phyloP scores from a whole-genome alignment of 2,113 vertebrate genomes.

The Pantherophis guttatus region DNA sequence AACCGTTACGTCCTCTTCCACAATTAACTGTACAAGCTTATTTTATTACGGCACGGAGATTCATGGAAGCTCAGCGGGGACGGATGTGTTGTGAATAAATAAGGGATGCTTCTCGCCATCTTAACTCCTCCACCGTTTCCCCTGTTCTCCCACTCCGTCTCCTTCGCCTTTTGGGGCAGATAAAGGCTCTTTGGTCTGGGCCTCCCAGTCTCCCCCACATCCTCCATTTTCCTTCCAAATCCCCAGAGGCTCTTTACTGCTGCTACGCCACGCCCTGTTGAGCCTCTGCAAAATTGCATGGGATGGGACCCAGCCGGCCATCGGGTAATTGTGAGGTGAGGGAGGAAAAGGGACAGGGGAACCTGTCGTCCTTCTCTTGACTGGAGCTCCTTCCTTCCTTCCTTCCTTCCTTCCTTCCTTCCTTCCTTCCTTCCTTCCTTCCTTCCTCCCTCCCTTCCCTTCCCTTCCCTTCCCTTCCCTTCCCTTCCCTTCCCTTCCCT shows the following conservation, averaged over 20 bases:
- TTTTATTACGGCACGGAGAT: too few relatives aligned
- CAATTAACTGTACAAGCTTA: too few relatives aligned
- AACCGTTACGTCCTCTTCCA: too few relatives aligned
- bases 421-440: too few relatives aligned
- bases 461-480: too few relatives aligned
- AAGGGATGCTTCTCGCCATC: neutral
- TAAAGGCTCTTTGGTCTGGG: neutral
- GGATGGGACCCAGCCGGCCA: neutral
- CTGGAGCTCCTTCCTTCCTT: neutral
- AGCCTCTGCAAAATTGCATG: neutral
- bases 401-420: too few relatives aligned
- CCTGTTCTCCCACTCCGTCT: neutral
- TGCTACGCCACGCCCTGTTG: neutral
- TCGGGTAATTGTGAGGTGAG: conserved; percentile 19
- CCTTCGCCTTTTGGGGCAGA: neutral
- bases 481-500: too few relatives aligned
- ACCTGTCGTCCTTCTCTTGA: neutral
- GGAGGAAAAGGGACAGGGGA: neutral
- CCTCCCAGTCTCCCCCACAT: neutral
- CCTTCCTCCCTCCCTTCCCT: too few relatives aligned
- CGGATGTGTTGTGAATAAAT: neutral
- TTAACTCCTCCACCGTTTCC: neutral
- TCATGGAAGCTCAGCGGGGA: too few relatives aligned
- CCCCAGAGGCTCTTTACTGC: neutral
- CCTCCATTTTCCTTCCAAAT: neutral